phyloP scores from a whole-genome alignment of 2,113 vertebrate genomes.

The Syrmaticus mikado region DNA sequence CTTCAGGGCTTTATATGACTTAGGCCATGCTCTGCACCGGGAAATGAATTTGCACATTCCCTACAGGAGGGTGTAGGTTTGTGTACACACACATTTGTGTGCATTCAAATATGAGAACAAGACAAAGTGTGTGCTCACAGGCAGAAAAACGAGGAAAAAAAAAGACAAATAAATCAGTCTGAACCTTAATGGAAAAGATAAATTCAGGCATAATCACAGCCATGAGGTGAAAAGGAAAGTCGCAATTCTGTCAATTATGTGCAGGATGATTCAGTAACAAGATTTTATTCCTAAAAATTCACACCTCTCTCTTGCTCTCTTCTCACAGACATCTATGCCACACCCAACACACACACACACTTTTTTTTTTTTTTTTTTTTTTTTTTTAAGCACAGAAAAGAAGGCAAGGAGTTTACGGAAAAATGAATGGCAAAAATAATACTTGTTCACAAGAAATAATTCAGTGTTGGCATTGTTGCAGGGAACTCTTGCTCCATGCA shows the following conservation, averaged over 20 bases:
- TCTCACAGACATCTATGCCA: not conserved
- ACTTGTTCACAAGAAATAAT: rapidly evolving
- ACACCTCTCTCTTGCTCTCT: not conserved
- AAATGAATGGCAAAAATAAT: not conserved
- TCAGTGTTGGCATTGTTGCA: not conserved
- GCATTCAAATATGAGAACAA: rapidly evolving
- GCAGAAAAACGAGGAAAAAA: not conserved
- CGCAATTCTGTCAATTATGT: not conserved
- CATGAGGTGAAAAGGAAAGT: constrained; percentile 8
- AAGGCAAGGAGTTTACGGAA: not conserved
- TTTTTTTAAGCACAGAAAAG: not conserved
- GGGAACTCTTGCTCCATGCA: not conserved
- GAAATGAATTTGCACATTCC: not conserved
- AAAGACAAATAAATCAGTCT: not conserved
- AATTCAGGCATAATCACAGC: constrained; percentile 21
- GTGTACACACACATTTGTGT: rapidly evolving
- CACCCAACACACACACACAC: not conserved
- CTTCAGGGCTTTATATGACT: not conserved
- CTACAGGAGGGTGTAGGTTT: not conserved
- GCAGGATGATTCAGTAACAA: not conserved
- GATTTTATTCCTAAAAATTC: not conserved
- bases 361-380: too few species aligned
- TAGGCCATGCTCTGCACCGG: not conserved
- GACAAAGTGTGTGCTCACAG: not conserved
- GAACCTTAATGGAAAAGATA: constrained; percentile 22